These are phyloP conservation scores for Clepsis dumicolana DNA, from an alignment of 2,888 invertebrate genomes.

Conservation along the genomic window DNA sequence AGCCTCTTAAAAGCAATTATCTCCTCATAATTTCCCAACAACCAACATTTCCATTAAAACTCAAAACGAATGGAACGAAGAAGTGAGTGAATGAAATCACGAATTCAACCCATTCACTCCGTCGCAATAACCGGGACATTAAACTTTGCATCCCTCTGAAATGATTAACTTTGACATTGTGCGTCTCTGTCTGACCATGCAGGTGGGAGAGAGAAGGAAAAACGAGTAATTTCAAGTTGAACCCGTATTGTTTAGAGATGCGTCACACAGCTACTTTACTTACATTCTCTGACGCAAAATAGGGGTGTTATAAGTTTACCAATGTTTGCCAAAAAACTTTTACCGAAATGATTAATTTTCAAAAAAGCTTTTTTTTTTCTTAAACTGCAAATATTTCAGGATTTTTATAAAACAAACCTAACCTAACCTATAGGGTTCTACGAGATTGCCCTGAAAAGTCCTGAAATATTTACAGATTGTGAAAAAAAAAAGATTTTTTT, in stretches of 20 bases:
- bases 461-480: no score
- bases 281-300: no score
- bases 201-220: not conserved
- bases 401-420: no score
- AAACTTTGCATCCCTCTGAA: conserved; percentile 10
- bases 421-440: no score
- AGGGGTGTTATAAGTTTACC: no score
- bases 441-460: no score
- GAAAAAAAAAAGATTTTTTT: no score
- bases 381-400: no score
- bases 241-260: not conserved
- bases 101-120: conserved; percentile 7
- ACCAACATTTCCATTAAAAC: not conserved
- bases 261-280: not conserved
- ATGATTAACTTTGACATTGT: not conserved
- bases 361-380: no score
- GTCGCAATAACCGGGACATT: conserved; percentile 2
- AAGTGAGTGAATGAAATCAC: conserved; percentile 11
- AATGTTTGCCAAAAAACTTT: no score
- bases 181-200: not conserved
- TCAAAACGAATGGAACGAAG: not conserved
- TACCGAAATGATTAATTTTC: no score
- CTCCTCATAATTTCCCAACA: not conserved
- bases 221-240: not conserved
- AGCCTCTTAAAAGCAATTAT: not conserved